These are phyloP conservation scores for Heliconius congener DNA, from an alignment of 1,140 invertebrate species.

Conservation along the genomic window DNA sequence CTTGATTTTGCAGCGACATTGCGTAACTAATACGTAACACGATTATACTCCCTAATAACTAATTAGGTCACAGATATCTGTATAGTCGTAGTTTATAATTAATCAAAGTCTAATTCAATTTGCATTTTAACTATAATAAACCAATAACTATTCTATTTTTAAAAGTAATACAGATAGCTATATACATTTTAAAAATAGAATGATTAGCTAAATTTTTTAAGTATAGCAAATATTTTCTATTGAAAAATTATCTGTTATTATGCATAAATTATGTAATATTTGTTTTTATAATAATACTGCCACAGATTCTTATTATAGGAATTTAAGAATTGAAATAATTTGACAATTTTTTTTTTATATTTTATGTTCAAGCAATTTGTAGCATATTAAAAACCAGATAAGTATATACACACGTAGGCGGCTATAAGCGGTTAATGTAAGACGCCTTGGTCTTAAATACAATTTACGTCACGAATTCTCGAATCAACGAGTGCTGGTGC, in stretches of 20 bases:
- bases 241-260: no score
- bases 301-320: no score
- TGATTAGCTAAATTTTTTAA: no score
- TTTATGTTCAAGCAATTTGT: no score
- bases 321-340: no score
- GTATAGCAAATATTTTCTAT: no score
- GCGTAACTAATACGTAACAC: slow-evolving; percentile 22
- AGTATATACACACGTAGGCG: no score
- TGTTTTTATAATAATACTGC: no score
- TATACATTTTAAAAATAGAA: no score
- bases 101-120: neutral
- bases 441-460: neutral
- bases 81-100: neutral
- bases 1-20: slow-evolving; percentile 24
- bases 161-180: neutral
- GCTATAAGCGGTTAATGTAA: neutral
- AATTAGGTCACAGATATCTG: slow-evolving; percentile 2
- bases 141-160: neutral
- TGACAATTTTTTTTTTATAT: no score
- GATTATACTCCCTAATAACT: slow-evolving; percentile 19
- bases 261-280: no score
- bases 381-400: no score
- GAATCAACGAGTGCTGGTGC: slow-evolving; percentile 28
- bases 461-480: slow-evolving; percentile 28
- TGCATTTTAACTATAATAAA: neutral